A percentile compares a stretch with the other conserved stretches of the same genome.
Evolutionary conservation across 2,113 vertebrate genomes (phyloP).

Genomic region (Tretioscincus oriximinensis): DNA sequence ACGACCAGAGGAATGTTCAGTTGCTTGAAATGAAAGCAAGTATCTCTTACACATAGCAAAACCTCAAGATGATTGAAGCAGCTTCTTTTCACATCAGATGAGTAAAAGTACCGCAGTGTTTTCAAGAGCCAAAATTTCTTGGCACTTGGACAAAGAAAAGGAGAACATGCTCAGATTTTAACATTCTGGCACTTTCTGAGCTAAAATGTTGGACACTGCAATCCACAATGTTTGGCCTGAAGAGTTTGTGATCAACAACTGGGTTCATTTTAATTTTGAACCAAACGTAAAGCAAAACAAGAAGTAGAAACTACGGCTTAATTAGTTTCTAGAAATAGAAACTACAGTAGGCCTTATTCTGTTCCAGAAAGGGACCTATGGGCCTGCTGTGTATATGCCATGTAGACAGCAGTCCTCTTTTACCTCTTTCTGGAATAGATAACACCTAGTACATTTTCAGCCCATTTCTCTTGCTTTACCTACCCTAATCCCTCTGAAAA

Average conservation of each 20-base stretch:
- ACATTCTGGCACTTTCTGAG: background rate
- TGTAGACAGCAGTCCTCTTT: background rate
- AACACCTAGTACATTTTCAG: no score
- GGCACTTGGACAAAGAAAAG: background rate
- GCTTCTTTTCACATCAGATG: background rate
- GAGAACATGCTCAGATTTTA: background rate
- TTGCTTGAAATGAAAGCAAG: background rate
- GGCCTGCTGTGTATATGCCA: no score
- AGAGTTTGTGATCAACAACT: background rate
- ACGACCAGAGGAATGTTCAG: background rate
- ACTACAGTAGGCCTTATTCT: no score
- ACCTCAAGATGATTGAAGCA: constrained; percentile 1
- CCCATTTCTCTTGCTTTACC: background rate
- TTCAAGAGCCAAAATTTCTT: background rate
- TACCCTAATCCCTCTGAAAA: no score
- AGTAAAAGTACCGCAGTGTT: background rate
- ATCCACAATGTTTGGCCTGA: background rate
- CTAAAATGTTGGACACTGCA: background rate
- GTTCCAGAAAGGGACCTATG: no score
- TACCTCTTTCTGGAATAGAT: background rate
- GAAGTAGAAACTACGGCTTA: no score
- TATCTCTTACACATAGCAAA: background rate
- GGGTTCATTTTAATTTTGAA: background rate
- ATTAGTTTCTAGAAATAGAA: no score
- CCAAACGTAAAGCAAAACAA: background rate